Conservation (phyloP, 1,140 invertebrate species). For the Hetaerina americana region DNA sequence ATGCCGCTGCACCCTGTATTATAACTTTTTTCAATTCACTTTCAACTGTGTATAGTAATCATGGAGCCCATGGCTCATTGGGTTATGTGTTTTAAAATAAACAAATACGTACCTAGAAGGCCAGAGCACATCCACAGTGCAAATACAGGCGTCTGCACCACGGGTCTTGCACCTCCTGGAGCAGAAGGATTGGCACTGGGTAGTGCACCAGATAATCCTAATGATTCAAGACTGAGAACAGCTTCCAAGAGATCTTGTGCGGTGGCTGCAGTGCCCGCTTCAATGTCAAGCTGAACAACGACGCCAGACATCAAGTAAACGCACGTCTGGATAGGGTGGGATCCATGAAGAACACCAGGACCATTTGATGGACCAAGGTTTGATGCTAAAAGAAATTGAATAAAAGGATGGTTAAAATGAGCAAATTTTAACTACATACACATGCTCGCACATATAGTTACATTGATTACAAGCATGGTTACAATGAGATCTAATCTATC, state of each 20-base stretch:
- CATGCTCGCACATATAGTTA: too few species aligned
- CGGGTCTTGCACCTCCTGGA: neutral
- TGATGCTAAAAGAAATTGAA: neutral
- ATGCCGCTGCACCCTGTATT: too few species aligned
- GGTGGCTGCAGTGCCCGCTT: slow-evolving; percentile 34
- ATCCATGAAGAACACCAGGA: neutral
- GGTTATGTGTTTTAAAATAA: too few species aligned
- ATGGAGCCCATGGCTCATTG: too few species aligned
- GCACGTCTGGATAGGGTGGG: slow-evolving; percentile 30
- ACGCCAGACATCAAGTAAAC: slow-evolving; percentile 43
- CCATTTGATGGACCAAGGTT: neutral
- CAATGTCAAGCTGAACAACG: slow-evolving; percentile 39
- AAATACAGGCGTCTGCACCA: slow-evolving; percentile 32
- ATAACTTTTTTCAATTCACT: too few species aligned
- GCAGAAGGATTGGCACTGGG: neutral
- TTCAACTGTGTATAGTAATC: too few species aligned
- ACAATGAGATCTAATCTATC: too few species aligned
- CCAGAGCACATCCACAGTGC: slow-evolving; percentile 52
- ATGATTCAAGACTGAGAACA: slow-evolving; percentile 23
- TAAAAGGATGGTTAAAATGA: too few species aligned
- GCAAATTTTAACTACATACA: too few species aligned
- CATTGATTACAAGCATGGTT: too few species aligned
- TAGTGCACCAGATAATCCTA: neutral
- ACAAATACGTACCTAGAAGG: slow-evolving; percentile 42
- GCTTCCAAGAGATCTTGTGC: slow-evolving; percentile 36